phyloP scores from a whole-genome alignment of 1,140 invertebrate genomes.

The Papilio polyxenes region DNA sequence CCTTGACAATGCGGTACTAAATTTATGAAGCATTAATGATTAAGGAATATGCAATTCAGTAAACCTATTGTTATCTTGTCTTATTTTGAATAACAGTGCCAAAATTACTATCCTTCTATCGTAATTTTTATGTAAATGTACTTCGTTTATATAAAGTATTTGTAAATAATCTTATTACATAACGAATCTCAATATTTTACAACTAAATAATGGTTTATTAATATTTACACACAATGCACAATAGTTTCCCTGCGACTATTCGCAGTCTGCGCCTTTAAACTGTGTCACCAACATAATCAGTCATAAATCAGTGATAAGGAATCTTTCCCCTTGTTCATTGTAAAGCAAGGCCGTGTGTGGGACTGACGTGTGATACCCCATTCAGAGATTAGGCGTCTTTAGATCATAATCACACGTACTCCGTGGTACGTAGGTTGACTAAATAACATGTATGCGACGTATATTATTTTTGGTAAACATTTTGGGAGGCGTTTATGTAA shows the following conservation, averaged over 20 bases:
- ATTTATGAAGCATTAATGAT: slow-evolving; percentile 18
- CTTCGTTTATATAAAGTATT: too few species aligned
- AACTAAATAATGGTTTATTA: background rate
- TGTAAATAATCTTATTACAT: too few species aligned
- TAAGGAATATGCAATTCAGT: background rate
- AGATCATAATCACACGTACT: background rate
- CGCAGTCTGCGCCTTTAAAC: slow-evolving; percentile 2
- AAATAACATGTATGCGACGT: background rate
- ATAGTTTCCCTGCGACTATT: background rate
- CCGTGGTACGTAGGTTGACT: background rate
- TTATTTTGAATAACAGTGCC: background rate
- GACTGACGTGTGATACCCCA: background rate
- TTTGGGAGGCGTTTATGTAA: background rate
- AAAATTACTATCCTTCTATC: background rate
- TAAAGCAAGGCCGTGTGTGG: background rate
- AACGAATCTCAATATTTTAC: too few species aligned
- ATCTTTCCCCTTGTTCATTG: slow-evolving; percentile 1
- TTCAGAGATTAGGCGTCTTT: background rate
- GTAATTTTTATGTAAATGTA: background rate
- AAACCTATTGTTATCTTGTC: background rate
- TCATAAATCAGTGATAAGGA: background rate
- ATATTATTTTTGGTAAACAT: background rate
- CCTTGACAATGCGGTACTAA: slow-evolving; percentile 33
- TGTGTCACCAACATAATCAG: background rate
- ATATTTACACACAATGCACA: slow-evolving; percentile 3